phyloP scores from a whole-genome alignment of 1,140 invertebrate genomes.

The Caenorhabditis tropicalis region DNA sequence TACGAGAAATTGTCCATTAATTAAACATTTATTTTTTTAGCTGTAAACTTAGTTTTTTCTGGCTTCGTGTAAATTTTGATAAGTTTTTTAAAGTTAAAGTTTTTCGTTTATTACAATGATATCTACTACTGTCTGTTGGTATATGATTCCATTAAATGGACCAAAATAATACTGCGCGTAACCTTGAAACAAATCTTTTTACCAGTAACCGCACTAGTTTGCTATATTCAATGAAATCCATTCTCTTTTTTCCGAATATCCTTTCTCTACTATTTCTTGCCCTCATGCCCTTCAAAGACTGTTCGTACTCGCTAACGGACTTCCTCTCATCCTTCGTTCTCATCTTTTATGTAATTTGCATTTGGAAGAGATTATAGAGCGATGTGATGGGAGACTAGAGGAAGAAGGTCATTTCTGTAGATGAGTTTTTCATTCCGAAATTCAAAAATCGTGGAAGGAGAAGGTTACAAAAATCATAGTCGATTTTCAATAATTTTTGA shows the following conservation, averaged over 20 bases:
- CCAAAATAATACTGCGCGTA: background rate
- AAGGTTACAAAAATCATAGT: background rate
- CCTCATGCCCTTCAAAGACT: constrained; percentile 23
- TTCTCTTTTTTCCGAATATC: background rate
- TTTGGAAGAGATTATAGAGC: background rate
- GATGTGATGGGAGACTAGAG: background rate
- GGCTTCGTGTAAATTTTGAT: too few species aligned
- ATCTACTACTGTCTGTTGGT: background rate
- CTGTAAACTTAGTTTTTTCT: too few species aligned
- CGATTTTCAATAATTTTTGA: too few species aligned
- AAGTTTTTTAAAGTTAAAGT: too few species aligned
- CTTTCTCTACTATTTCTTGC: background rate
- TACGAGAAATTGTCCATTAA: background rate
- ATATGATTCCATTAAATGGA: background rate
- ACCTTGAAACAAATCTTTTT: constrained; percentile 12
- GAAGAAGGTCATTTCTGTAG: constrained; percentile 23
- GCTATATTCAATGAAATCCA: background rate
- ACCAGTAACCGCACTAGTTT: constrained; percentile 1
- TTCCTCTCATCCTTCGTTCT: background rate
- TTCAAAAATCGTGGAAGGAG: background rate
- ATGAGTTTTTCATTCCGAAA: background rate
- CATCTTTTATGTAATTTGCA: constrained; percentile 27
- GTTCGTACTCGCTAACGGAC: constrained; percentile 38
- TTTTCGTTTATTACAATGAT: background rate
- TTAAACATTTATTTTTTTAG: too few species aligned